Conservation (phyloP, 2,113 vertebrate genomes). For the Candoia aspera region DNA sequence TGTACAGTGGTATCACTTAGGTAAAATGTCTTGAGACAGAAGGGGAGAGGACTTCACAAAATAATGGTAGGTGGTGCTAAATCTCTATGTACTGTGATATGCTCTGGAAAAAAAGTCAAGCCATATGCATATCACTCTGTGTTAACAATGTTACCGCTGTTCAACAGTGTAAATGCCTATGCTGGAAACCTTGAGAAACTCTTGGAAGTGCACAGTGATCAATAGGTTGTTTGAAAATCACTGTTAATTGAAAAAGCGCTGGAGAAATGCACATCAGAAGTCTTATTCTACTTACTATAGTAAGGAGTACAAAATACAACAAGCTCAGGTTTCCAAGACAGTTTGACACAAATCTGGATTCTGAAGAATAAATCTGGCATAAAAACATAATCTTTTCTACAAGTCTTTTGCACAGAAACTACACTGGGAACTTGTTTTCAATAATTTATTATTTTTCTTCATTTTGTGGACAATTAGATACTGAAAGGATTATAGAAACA, state of each 20-base stretch:
- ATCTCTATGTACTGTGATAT: not conserved
- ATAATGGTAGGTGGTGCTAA: not conserved
- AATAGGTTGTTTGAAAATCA: not conserved
- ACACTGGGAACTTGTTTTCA: not conserved
- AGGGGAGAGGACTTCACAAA: not conserved
- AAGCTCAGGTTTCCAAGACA: not conserved
- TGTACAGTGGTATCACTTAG: not conserved
- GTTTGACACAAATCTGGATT: not conserved
- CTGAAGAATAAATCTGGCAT: not conserved
- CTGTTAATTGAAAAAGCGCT: not conserved
- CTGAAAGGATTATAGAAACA: not conserved
- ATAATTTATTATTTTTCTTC: not conserved
- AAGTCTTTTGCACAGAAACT: not conserved
- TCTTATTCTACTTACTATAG: not conserved
- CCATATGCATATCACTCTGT: not conserved
- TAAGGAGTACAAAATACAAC: not conserved
- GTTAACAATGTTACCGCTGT: not conserved
- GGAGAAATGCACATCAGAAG: not conserved
- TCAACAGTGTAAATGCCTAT: not conserved
- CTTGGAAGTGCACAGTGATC: not conserved
- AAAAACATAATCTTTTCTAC: not conserved
- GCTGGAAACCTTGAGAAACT: not conserved
- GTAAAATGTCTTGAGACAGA: not conserved
- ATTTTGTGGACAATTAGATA: not conserved
- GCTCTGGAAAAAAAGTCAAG: not conserved